Base-by-base conservation (phyloP, 2,113 vertebrate genomes). In the Tupaia tana region DNA sequence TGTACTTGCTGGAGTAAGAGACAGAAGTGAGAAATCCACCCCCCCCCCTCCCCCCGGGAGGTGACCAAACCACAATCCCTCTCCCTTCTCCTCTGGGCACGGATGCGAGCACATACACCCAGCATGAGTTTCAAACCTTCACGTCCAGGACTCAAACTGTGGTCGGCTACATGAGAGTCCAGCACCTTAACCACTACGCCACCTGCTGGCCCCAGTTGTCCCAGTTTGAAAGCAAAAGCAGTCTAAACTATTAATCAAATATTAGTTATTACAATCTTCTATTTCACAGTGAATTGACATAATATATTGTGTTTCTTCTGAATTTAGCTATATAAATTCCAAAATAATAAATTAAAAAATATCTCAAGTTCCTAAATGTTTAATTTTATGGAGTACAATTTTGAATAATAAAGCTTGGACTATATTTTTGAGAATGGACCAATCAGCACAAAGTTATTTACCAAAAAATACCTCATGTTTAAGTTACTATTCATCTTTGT, bases 401-500 rank as follows among this genome's bases (percentile, higher is more conserved):
- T 81, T 90, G 95, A 43, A 92, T 93, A 63, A 80, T 59, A 75
- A 92, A 93, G 92, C 43, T 7, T 77, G 73, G 22, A 70, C 70
- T 92, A 67, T 85, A n/a, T 80, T 56, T 95, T 78, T 80, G 24
- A 82, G 69, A 95, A 85, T 12, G 29, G 15, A 59, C 34, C 1
- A 34, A 25, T 86, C 71, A 89, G 9, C 15, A 92, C 83, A 91
- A 89, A 78, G 43, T 43, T 63, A 66, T 29, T 31, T 73, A 31
- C 25, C 24, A 74, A 29, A 80, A 73, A 63, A 10, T 43, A 24
- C 34, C 7, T 88, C 63, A 12, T 58, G 24, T 14, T 74, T 12
- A 88, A 92, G 73, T 93, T 85, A n/a, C 24, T 95, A 20, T 94
- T 86, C 0, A 59, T 71, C 79, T 94, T 96, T 84, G 13, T 95